These are phyloP conservation scores for Chaetogeoica ovagalla DNA, from an alignment of 2,888 invertebrate species.

Conservation along the genomic window DNA sequence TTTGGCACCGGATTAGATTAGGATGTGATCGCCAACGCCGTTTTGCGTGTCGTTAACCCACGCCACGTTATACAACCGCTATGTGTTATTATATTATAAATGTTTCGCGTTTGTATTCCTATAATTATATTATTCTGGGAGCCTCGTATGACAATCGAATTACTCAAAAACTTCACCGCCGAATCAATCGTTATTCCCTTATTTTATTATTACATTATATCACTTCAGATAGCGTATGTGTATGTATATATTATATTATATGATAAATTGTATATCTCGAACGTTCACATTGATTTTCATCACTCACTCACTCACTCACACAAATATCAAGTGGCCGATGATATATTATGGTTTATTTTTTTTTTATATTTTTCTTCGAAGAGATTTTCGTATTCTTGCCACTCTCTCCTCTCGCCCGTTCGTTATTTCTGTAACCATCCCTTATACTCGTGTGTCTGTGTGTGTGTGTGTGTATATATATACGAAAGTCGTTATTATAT, in stretches of 20 bases:
- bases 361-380: not conserved
- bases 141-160: too few species aligned
- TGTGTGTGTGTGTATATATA: too few species aligned
- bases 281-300: not conserved
- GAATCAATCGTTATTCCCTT: too few species aligned
- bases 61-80: not conserved
- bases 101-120: not conserved
- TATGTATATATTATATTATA: not conserved
- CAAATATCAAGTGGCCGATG: not conserved
- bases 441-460: too few species aligned
- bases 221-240: not conserved
- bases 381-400: too few species aligned
- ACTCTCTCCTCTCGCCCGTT: too few species aligned
- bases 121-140: not conserved
- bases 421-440: not conserved
- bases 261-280: too few species aligned
- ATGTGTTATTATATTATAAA: not conserved
- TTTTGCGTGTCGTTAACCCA: conserved; percentile 25
- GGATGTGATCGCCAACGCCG: conserved; percentile 1
- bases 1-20: conserved; percentile 49
- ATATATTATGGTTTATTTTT: not conserved
- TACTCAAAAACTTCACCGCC: too few species aligned
- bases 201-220: conserved; percentile 14
- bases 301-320: not conserved
- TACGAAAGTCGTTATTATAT: not conserved